Base-by-base conservation (phyloP, 2,797 vertebrate genomes). In the Channa striata region DNA sequence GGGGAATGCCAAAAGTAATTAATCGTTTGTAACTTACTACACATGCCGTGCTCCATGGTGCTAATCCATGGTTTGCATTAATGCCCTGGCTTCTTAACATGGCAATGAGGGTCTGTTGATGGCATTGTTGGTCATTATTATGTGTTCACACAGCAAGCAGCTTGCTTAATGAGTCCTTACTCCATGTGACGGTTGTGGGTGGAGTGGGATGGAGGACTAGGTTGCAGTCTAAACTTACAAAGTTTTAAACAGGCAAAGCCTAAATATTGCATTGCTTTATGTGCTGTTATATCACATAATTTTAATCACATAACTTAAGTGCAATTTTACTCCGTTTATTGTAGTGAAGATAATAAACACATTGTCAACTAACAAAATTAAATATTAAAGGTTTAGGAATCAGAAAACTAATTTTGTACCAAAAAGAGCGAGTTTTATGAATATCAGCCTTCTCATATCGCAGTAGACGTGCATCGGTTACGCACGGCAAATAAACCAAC, bases 1-100 rank as follows among this genome's bases (percentile, higher is more conserved):
- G 69, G 68, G 70, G 82, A 81, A 86, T 67, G 79, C 81, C 80
- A 84, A 76, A 89, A 78, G 79, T 82, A 58, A 85, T 81, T 69
- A 65, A 60, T 74, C 79, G 59, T 81, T 74, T 75, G 67, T 70
- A 43, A 59, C 21, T 57, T 72, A 53, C 62, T 70, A 30, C 69
- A 75, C 68, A 49, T 23, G 62, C 75, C 52, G 72, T 68, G 80
- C 77, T 78, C 69, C 14, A 20, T 58, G 72, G 23, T 67, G 63
- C 64, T 70, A 37, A 80, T 76, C 81, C 71, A 37, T 17, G 37
- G 65, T 78, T 70, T 77, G 68, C 61, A 67, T 85, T 58, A 52
- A 68, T 37, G 59, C 56, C 65, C 63, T 40, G 47, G 72, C 79
- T 81, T 80, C 68, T 80, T 66, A 69, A 77, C 82, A 63, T 83